phyloP scores from a whole-genome alignment of 1,140 invertebrate genomes.

The Lasaia peninsularis region DNA sequence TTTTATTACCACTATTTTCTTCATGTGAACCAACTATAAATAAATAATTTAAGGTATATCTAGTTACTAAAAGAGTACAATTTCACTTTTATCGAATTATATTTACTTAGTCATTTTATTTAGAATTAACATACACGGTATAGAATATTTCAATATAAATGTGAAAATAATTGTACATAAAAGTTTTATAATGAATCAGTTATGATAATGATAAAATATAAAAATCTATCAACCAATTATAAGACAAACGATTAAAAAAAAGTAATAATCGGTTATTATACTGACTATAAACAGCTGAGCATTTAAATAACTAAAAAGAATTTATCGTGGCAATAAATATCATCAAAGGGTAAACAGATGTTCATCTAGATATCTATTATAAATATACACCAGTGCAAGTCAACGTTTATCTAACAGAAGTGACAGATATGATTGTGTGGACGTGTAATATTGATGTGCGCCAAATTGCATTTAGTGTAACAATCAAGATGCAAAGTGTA shows the following conservation, averaged over 20 bases:
- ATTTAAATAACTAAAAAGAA: background rate
- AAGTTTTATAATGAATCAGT: no score
- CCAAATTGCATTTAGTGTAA: conserved; percentile 58
- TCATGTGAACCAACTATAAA: no score
- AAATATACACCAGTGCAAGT: conserved; percentile 41
- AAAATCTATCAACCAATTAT: no score
- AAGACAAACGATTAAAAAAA: background rate
- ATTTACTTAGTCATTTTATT: background rate
- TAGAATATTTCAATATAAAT: no score
- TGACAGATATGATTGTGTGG: conserved; percentile 34
- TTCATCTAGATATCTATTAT: conserved; percentile 11
- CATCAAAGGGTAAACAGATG: conserved; percentile 16
- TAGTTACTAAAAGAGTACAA: no score
- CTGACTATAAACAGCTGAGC: conserved; percentile 1
- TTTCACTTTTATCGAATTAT: conserved; percentile 1
- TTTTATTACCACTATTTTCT: no score
- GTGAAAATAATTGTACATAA: no score
- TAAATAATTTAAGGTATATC: no score
- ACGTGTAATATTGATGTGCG: conserved; percentile 51
- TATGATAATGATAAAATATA: no score
- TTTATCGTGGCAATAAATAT: conserved; percentile 2
- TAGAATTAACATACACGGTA: no score
- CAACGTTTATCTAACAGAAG: conserved; percentile 39
- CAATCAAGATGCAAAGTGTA: conserved; percentile 65
- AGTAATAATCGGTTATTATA: background rate